A percentile compares a stretch with the other conserved stretches of the same genome.
Evolutionary conservation across 2,888 invertebrate genomes (phyloP).

Genomic region (Nemoura dubitans): DNA sequence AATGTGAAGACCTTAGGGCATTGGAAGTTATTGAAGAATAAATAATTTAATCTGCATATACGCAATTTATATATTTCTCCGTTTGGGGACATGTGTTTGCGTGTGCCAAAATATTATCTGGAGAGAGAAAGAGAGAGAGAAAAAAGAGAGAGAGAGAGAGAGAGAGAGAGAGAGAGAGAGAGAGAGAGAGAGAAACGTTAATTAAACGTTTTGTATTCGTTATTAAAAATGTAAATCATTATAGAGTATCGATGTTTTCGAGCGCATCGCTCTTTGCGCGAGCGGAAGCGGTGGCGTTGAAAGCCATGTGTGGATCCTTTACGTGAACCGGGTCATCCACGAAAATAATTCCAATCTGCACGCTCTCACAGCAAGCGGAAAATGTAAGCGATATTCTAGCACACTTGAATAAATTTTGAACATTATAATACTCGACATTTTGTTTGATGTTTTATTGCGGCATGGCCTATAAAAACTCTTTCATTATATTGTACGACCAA

Average conservation of each 20-base stretch:
- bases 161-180: neutral
- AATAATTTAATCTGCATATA: neutral
- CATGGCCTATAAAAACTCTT: neutral
- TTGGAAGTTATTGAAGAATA: constrained; percentile 12
- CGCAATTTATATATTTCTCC: neutral
- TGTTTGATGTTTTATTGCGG: neutral
- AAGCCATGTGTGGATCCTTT: neutral
- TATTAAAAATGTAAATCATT: neutral
- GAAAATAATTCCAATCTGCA: neutral
- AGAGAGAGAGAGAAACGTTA: neutral
- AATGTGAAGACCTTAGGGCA: neutral
- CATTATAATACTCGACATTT: constrained; percentile 4
- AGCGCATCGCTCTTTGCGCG: neutral
- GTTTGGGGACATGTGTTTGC: neutral
- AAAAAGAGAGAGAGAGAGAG: neutral
- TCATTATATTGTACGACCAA: neutral
- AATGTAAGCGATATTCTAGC: constrained; percentile 2
- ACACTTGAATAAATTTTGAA: constrained; percentile 7
- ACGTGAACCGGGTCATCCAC: neutral
- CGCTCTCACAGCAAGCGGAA: neutral
- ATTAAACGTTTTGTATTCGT: neutral
- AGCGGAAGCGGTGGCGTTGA: neutral
- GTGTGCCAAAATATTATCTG: neutral
- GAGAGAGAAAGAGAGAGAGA: neutral
- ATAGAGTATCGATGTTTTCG: neutral